phyloP scores from a whole-genome alignment of 2,888 invertebrate genomes.

The Electrophaes corylata region DNA sequence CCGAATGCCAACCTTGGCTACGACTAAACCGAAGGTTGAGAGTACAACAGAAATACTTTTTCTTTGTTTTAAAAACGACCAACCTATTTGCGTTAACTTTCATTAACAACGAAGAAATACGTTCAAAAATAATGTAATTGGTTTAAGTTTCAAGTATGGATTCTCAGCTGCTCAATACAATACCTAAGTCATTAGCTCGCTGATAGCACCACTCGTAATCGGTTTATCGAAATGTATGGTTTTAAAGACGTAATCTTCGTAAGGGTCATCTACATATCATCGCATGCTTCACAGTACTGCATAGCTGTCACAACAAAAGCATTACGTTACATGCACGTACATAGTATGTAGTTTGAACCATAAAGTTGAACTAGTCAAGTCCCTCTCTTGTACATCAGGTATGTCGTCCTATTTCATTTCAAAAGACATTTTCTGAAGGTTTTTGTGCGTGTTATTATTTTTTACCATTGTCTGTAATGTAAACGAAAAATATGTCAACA shows the following conservation, averaged over 20 bases:
- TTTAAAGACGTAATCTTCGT: conserved; percentile 4
- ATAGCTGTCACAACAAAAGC: background rate
- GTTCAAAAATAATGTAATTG: conserved; percentile 11
- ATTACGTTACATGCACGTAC: background rate
- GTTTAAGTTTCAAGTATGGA: conserved; percentile 16
- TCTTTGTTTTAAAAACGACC: background rate
- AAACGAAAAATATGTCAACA: too few relatives aligned
- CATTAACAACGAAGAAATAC: background rate
- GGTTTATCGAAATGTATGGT: conserved; percentile 10
- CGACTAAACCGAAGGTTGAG: conserved; percentile 12
- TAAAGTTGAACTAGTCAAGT: too few relatives aligned
- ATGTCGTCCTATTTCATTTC: too few relatives aligned
- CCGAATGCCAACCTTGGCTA: conserved; percentile 24
- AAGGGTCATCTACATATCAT: conserved; percentile 2
- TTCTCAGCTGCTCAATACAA: conserved; percentile 14
- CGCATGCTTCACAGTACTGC: background rate
- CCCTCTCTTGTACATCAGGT: too few relatives aligned
- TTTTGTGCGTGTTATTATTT: too few relatives aligned
- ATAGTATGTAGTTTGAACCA: background rate
- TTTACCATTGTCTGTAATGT: too few relatives aligned
- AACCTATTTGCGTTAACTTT: background rate
- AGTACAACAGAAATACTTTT: conserved; percentile 15
- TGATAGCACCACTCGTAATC: conserved; percentile 3
- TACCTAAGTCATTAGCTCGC: background rate
- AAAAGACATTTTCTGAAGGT: too few relatives aligned